Base-by-base conservation (phyloP, 2,888 invertebrate species). In the Zonitis immaculata region DNA sequence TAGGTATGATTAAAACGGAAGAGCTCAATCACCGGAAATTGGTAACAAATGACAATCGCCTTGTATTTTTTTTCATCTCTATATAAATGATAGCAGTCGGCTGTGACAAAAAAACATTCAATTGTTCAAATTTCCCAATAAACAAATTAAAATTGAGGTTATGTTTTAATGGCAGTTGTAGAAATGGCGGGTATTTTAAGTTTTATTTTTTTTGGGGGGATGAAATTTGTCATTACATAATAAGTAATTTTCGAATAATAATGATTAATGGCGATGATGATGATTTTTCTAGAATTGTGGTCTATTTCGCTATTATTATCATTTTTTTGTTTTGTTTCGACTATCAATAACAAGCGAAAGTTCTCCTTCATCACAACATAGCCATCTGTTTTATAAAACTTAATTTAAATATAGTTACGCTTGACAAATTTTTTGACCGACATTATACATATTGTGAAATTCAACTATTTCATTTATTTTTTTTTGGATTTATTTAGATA, bases 11-110 rank as follows among this genome's bases (percentile, higher is more conserved):
- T n/a, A n/a, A n/a, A 70, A 68, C 72, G 73, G 73, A 73, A 73
- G 70, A 66, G 66, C 69, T 62, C 62, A 63, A 66, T 66, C 66
- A 62, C 72, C 71, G 73, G 73, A 73, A 72, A 73, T 72, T 71
- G 68, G 66, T 70, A 71, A 72, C 71, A 69, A 72, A 73, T 69
- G 71, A 67, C 69, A 67, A 68, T 30, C 12, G 30, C 30, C 30
- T 18, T 35, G 35, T 35, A 35, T 35, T 35, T 16, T 35, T 8
- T 35, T 16, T 5, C 6, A 32, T 14, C 12, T 14, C 6, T 2
- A 7, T n/a, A 32, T 32, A 3, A 5, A 30, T 30, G 16, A 32
- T 35, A 35, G 16, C 35, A 35, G 18, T 35, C 35, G 18, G 18
- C 35, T 18, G 35, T 35, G 35, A 35, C 35, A 2, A 35, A 35